Conservation (phyloP, 1,140 invertebrate species). For the Hyphantria cunea region DNA sequence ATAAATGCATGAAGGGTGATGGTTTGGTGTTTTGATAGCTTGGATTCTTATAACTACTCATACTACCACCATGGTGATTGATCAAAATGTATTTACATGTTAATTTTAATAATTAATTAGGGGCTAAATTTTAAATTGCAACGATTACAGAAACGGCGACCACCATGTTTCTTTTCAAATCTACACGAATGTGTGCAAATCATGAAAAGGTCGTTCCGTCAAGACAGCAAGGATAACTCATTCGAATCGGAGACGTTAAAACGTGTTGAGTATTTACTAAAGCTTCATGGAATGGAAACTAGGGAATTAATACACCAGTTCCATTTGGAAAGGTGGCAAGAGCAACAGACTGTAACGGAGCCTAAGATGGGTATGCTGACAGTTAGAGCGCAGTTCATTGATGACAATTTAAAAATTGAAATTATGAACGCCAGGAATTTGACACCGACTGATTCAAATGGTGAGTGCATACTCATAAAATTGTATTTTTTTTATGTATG, state of each 20-base stretch:
- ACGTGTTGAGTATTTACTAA: conserved; percentile 87
- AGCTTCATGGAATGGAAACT: conserved; percentile 93
- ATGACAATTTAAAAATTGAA: conserved; percentile 84
- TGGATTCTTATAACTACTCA: conserved; percentile 7
- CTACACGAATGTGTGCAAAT: conserved; percentile 92
- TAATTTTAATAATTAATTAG: background rate
- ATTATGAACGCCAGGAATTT: conserved; percentile 96
- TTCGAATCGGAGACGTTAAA: conserved; percentile 83
- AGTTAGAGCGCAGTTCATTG: conserved; percentile 86
- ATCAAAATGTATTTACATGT: background rate
- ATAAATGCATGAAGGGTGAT: conserved; percentile 31
- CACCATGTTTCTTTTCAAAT: conserved; percentile 94
- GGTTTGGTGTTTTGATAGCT: conserved; percentile 21
- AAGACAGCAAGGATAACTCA: conserved; percentile 81
- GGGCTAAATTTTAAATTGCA: background rate
- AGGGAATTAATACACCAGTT: conserved; percentile 93
- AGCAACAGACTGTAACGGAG: conserved; percentile 84
- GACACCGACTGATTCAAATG: conserved; percentile 93
- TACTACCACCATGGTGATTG: conserved; percentile 33
- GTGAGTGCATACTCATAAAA: conserved; percentile 73
- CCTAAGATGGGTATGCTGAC: conserved; percentile 87
- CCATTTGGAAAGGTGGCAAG: conserved; percentile 87
- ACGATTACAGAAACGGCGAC: conserved; percentile 88
- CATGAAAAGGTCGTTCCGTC: conserved; percentile 94
- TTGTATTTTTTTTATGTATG: too few relatives aligned